Evolutionary conservation across 2,113 vertebrate genomes (phyloP).

Genomic region (Megaptera novaeangliae): DNA sequence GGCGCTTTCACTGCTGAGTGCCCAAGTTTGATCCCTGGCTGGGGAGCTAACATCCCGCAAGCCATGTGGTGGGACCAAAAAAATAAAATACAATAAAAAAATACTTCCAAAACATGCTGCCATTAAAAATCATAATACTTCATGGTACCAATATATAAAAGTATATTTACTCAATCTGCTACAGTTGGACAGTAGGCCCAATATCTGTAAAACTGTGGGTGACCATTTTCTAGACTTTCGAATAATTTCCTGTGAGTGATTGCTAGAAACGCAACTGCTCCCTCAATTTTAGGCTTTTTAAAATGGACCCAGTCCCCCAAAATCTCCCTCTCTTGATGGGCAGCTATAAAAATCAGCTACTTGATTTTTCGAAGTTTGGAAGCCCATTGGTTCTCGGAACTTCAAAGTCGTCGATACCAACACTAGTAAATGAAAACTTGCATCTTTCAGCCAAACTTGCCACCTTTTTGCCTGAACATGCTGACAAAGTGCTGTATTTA

Average conservation of each 20-base stretch:
- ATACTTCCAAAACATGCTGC: neutral
- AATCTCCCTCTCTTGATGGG: neutral
- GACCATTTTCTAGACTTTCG: neutral
- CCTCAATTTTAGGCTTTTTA: neutral
- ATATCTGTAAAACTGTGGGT: neutral
- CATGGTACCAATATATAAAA: neutral
- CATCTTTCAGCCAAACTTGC: neutral
- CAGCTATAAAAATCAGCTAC: slow-evolving; percentile 1
- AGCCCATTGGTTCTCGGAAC: neutral
- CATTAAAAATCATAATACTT: neutral
- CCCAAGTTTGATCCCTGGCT: neutral
- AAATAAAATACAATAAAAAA: neutral
- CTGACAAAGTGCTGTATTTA: neutral
- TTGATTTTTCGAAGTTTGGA: neutral
- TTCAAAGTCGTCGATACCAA: neutral
- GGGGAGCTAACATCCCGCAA: neutral
- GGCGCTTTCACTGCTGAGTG: neutral
- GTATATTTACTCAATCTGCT: neutral
- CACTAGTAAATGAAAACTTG: neutral
- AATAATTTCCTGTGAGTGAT: neutral
- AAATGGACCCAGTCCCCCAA: neutral
- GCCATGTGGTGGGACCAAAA: neutral
- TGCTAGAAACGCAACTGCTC: neutral
- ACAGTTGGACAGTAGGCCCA: neutral
- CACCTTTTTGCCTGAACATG: neutral